Evolutionary conservation across 2,797 vertebrate genomes (phyloP).

Genomic region (Thamnophis elegans): DNA sequence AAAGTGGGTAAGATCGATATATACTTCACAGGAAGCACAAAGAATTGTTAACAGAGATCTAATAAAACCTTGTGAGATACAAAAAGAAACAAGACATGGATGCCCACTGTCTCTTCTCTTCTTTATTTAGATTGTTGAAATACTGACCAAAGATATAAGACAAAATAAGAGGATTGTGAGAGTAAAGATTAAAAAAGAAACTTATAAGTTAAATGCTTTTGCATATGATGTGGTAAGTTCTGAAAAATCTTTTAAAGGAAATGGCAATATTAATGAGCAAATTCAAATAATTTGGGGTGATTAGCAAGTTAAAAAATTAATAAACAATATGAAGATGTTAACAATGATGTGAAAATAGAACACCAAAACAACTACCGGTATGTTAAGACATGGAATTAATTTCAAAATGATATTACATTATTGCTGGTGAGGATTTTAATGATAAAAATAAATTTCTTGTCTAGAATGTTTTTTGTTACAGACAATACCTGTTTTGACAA

Average conservation of each 20-base stretch:
- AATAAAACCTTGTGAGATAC: background rate
- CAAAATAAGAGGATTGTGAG: background rate
- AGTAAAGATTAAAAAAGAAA: background rate
- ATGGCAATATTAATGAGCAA: too few species aligned
- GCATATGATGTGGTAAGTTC: too few species aligned
- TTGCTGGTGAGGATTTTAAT: background rate
- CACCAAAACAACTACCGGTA: too few species aligned
- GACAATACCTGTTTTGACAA: background rate
- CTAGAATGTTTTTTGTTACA: background rate
- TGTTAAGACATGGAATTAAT: too few species aligned
- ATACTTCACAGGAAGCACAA: background rate
- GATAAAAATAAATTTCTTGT: background rate
- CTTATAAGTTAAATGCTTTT: background rate
- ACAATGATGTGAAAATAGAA: too few species aligned
- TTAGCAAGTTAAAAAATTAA: too few species aligned
- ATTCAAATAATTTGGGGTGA: too few species aligned
- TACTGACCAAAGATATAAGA: background rate
- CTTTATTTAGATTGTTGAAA: background rate
- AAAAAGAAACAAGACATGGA: background rate
- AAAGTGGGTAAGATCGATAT: background rate
- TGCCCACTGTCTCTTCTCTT: background rate
- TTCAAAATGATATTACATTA: background rate
- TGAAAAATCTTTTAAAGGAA: too few species aligned
- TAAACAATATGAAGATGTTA: too few species aligned
- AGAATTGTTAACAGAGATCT: background rate